Percentiles rank a stretch among this genome's conserved stretches.
Conservation (phyloP, 2,888 invertebrate genomes). For the Thera britannica region DNA sequence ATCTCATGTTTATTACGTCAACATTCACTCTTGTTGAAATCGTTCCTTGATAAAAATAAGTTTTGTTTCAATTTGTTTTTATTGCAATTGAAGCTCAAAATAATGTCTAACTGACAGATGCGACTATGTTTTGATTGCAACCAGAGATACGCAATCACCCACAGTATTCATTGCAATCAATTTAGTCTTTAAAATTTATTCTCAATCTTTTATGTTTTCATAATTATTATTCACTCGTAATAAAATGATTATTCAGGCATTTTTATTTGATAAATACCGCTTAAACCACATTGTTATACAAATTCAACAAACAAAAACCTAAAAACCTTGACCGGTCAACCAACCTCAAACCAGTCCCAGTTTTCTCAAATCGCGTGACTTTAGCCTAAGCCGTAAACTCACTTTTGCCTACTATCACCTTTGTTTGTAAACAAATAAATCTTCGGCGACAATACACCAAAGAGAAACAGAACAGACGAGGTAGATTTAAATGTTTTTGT, state of each 20-base stretch:
- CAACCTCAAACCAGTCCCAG: conserved; percentile 12
- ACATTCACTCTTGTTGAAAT: too few relatives aligned
- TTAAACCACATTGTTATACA: background rate
- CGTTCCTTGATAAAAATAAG: too few relatives aligned
- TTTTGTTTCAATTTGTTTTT: too few relatives aligned
- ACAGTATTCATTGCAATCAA: too few relatives aligned
- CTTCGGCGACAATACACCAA: background rate
- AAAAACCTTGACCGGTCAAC: conserved; percentile 21
- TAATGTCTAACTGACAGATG: too few relatives aligned
- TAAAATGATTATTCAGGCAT: background rate
- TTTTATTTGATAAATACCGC: background rate
- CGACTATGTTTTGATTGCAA: too few relatives aligned
- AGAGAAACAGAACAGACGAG: background rate
- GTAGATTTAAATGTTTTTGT: background rate
- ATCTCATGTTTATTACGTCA: too few relatives aligned
- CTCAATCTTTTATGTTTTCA: too few relatives aligned
- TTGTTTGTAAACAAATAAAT: conserved; percentile 29
- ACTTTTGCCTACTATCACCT: conserved; percentile 8
- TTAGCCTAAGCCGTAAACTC: conserved; percentile 22
- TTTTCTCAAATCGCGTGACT: conserved; percentile 26
- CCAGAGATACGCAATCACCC: too few relatives aligned
- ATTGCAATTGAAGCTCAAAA: too few relatives aligned
- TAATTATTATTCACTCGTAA: background rate
- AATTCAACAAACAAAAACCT: background rate
- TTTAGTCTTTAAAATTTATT: too few relatives aligned